Conservation (phyloP, 1,140 invertebrate genomes). For the Polypedilum vanderplanki region DNA sequence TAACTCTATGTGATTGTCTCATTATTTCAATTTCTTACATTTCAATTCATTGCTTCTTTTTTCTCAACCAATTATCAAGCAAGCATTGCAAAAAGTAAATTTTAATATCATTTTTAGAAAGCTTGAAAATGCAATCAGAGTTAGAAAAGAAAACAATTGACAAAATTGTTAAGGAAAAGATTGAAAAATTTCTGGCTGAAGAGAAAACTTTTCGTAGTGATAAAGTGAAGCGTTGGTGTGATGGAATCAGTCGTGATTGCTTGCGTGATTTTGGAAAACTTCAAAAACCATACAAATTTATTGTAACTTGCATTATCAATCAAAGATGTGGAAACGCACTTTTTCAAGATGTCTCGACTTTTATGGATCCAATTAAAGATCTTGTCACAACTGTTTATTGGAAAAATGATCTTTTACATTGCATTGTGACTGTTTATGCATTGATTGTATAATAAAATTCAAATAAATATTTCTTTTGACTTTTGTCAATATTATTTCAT, state of each 20-base stretch:
- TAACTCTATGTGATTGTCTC: too few relatives aligned
- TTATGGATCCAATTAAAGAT: neutral
- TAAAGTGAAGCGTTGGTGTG: neutral
- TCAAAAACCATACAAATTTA: neutral
- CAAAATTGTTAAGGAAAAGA: neutral
- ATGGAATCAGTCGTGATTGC: neutral
- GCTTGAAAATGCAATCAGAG: neutral
- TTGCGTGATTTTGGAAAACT: neutral
- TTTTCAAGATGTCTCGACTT: neutral
- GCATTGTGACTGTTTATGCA: neutral
- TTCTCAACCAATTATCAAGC: too few relatives aligned
- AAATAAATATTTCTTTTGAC: neutral
- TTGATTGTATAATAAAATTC: neutral
- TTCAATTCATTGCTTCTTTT: too few relatives aligned
- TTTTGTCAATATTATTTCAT: neutral
- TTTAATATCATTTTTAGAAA: neutral
- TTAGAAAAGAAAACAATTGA: neutral
- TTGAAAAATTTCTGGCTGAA: neutral
- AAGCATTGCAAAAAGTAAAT: too few relatives aligned
- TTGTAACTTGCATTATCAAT: slow-evolving; percentile 21
- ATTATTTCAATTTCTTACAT: too few relatives aligned
- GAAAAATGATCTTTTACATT: slow-evolving; percentile 8
- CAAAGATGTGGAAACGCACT: neutral
- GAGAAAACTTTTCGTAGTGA: neutral
- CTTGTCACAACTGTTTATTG: neutral